Evolutionary conservation across 2,113 vertebrate species (phyloP).

Genomic region (Callaeas wilsoni): DNA sequence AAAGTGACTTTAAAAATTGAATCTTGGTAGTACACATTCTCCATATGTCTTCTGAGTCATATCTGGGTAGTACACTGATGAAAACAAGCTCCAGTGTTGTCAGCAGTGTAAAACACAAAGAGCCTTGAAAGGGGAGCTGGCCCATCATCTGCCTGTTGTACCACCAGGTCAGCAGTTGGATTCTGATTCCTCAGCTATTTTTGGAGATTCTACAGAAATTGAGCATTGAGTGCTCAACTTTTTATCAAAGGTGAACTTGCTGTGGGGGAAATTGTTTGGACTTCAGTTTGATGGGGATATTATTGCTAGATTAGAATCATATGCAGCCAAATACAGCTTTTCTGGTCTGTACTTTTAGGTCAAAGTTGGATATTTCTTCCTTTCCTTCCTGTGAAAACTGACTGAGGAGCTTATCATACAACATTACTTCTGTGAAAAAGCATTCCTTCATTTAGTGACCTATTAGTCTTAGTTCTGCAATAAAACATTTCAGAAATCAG

Average conservation of each 20-base stretch:
- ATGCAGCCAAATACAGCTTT: not conserved
- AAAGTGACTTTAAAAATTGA: conserved; percentile 48
- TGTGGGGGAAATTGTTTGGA: not conserved
- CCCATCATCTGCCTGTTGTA: not conserved
- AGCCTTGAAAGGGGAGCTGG: not conserved
- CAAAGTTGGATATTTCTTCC: not conserved
- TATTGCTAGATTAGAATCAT: not conserved
- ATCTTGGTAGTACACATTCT: not conserved
- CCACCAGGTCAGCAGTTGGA: not conserved
- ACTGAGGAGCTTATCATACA: not conserved
- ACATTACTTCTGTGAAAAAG: not conserved
- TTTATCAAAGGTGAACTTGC: not conserved
- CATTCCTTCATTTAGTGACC: not conserved
- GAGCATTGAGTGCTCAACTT: not conserved
- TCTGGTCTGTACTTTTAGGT: not conserved
- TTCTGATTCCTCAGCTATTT: conserved; percentile 30
- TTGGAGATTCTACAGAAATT: conserved; percentile 6
- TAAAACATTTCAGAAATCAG: not conserved
- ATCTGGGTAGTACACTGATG: conserved; percentile 21
- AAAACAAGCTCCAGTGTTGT: conserved; percentile 30
- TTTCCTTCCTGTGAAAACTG: not conserved
- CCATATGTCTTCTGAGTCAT: conserved; percentile 62
- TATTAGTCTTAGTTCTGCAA: not conserved
- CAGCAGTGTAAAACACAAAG: not conserved
- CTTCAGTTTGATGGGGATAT: not conserved